Percentiles rank a stretch among this genome's conserved stretches.
phyloP scores from a whole-genome alignment of 2,888 invertebrate genomes.

The Creontiades dilutus region DNA sequence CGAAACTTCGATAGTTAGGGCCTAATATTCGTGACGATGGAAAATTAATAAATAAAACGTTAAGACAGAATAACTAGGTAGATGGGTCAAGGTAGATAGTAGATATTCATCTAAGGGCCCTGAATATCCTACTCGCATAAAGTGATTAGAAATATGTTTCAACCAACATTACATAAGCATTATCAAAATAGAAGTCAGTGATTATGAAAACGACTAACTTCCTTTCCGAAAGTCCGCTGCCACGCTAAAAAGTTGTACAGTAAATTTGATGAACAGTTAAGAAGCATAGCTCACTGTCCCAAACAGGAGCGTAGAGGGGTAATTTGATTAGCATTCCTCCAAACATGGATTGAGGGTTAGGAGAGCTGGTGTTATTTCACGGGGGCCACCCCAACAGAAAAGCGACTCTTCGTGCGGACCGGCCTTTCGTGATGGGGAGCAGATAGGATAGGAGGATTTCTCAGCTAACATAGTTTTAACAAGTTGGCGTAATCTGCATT shows the following conservation, averaged over 20 bases:
- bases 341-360: constrained; percentile 18
- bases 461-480: constrained; percentile 39
- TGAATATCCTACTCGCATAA: no score
- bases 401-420: neutral
- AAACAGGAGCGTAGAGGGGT: neutral
- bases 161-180: neutral
- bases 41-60: no score
- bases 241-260: constrained; percentile 32
- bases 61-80: no score
- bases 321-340: constrained; percentile 27
- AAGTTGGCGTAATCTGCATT: constrained; percentile 40
- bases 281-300: constrained; percentile 27
- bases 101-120: no score
- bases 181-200: constrained; percentile 23
- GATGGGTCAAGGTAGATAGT: no score
- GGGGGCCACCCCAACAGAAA: neutral
- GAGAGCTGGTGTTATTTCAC: constrained; percentile 8
- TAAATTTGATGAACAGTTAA: constrained; percentile 34
- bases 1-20: no score
- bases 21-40: no score
- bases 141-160: neutral
- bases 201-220: constrained; percentile 15
- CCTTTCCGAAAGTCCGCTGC: neutral
- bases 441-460: constrained; percentile 33
- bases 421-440: constrained; percentile 31